These are phyloP conservation scores for Tichodroma muraria DNA, from an alignment of 2,113 vertebrate genomes.

Conservation along the genomic window DNA sequence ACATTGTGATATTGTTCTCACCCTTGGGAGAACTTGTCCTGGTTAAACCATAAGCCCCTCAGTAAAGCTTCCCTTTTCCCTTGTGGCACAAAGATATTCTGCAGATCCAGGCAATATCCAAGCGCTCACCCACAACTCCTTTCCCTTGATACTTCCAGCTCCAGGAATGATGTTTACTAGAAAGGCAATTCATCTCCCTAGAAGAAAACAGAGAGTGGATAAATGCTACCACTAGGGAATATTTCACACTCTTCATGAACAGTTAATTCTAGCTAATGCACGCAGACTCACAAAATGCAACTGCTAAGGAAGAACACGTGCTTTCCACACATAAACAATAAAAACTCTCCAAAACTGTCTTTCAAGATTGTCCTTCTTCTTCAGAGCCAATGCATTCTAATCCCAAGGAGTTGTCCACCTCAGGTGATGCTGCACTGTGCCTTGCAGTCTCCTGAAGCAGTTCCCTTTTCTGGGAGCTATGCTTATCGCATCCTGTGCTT, in stretches of 20 bases:
- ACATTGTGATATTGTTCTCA: not conserved
- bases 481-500: not conserved
- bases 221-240: not conserved
- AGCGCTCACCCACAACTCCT: not conserved
- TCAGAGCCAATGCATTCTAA: not conserved
- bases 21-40: not conserved
- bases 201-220: not conserved
- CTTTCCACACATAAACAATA: not conserved
- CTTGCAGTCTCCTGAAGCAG: not conserved
- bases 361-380: not conserved
- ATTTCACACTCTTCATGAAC: not conserved
- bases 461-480: not conserved
- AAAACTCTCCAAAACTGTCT: not conserved
- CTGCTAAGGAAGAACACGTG: not conserved
- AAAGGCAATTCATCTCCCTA: not conserved
- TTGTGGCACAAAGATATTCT: not conserved
- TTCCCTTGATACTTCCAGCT: not conserved
- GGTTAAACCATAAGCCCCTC: not conserved
- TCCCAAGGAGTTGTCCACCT: not conserved
- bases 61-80: not conserved
- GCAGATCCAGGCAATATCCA: not conserved
- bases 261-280: not conserved
- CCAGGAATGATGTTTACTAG: not conserved
- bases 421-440: not conserved
- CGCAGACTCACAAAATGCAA: not conserved